Base-by-base conservation (phyloP, 2,797 vertebrate species). In the Argentina silus region DNA sequence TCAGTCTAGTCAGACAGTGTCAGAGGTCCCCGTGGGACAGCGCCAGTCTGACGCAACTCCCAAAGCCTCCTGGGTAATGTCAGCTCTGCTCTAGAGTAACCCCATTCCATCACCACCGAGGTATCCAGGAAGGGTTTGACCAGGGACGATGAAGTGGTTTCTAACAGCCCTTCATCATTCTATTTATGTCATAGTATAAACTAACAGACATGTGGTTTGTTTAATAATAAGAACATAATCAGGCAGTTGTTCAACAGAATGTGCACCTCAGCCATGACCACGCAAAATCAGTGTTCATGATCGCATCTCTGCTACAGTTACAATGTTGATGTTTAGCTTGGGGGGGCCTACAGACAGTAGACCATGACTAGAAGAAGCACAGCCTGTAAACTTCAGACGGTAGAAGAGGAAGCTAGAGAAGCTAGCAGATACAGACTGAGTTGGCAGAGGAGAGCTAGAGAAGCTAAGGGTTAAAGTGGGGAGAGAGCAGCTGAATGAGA, bases 391-490 rank as follows among this genome's bases (percentile, higher is more conserved):
- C 21, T 9, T 27, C 15, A 17, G 15, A 53, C n/a, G 5, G n/a
- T 53, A 14, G 14, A 23, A 1, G 14, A 42, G 36, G 15, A 12
- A 62, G 11, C 15, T 12, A 43, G 27, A n/a, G 6, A 48, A 9
- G 67, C 48, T 12, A 63, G 3, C 21, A 69, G 47, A 69, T 27
- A 21, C 23, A 73, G 36, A 10, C 60, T 43, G 62, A 19, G 36
- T 17, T 56, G 51, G 51, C 1, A 53, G 51, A 53, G 4, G 4
- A n/a, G 51, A 15, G 51, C 12, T 14, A 53, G 51, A 53, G 51
- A 53, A 0, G 15, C 27, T 36, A 36, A 45, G n/a, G 50, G 51
- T 11, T 9, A 68, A 14, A 69, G 50, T 50, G 42, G 27, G 27
- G 19, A 27, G 57, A 60, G 23, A 60, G 57, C 8, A 60, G 57